A percentile compares a stretch with the other conserved stretches of the same genome.
phyloP scores from a whole-genome alignment of 2,113 vertebrate genomes.

The Terrapene triunguis region DNA sequence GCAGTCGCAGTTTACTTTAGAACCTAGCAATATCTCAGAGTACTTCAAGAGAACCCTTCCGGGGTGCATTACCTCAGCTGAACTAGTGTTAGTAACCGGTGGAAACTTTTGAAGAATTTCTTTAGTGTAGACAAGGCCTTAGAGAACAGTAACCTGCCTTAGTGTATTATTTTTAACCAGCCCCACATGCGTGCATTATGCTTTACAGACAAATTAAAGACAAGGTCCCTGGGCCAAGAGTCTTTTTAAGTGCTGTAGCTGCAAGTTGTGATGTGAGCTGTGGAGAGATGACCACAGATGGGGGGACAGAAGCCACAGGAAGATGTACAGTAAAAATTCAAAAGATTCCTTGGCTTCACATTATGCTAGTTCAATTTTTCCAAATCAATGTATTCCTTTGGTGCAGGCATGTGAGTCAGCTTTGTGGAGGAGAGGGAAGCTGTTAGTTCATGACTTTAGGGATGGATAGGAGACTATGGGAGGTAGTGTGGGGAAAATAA shows the following conservation, averaged over 20 bases:
- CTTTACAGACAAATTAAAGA: background rate
- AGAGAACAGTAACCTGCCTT: background rate
- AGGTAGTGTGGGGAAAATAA: background rate
- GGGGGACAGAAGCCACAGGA: background rate
- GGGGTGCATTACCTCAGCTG: background rate
- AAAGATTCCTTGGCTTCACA: background rate
- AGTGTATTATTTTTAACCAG: background rate
- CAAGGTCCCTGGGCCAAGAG: background rate
- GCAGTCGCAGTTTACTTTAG: background rate
- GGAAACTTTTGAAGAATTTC: background rate
- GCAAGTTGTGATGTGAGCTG: background rate
- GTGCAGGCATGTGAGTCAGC: background rate
- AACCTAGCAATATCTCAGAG: background rate
- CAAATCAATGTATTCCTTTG: background rate
- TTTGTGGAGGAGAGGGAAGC: background rate
- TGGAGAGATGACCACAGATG: background rate
- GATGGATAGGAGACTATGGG: background rate
- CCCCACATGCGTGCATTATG: background rate
- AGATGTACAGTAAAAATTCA: background rate
- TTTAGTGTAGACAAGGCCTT: background rate
- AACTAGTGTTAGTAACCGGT: background rate
- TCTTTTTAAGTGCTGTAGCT: background rate
- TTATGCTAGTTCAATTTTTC: background rate
- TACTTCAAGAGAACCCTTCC: background rate
- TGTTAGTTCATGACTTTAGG: background rate